These are phyloP conservation scores for Nephrocerus scutellatus DNA, from an alignment of 2,888 invertebrate genomes.

Conservation along the genomic window DNA sequence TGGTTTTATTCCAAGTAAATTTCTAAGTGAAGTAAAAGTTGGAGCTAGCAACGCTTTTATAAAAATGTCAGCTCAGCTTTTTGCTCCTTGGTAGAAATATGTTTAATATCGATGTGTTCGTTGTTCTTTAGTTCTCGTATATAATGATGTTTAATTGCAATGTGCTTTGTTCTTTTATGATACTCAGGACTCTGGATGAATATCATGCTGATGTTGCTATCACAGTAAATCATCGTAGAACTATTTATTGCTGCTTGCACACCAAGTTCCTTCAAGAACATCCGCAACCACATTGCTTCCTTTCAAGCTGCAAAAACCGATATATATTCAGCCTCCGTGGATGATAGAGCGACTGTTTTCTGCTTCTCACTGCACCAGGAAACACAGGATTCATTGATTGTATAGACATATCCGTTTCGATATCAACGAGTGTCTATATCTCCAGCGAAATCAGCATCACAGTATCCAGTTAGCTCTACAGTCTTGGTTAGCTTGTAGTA, in stretches of 20 bases:
- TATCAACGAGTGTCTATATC: constrained; percentile 4
- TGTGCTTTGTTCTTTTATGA: constrained; percentile 4
- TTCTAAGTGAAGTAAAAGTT: too few species aligned
- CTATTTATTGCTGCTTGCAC: background rate
- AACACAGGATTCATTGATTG: constrained; percentile 1
- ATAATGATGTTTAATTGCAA: constrained; percentile 3
- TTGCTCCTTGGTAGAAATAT: too few species aligned
- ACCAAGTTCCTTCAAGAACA: background rate
- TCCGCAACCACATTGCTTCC: background rate
- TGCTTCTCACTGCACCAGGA: constrained; percentile 7
- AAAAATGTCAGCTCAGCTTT: too few species aligned
- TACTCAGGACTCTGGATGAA: constrained; percentile 5
- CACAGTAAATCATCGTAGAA: background rate
- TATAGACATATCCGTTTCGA: background rate
- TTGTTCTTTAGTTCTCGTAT: constrained; percentile 3
- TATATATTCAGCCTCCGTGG: constrained; percentile 4
- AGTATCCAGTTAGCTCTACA: constrained; percentile 1
- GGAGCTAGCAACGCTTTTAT: too few species aligned
- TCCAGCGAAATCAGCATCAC: constrained; percentile 4
- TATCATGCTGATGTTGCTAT: background rate
- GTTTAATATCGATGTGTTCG: constrained; percentile 2
- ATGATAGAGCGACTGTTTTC: constrained; percentile 4
- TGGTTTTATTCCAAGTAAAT: too few species aligned
- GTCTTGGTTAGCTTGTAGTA: background rate
- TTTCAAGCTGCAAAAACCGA: background rate